Evolutionary conservation across 2,797 vertebrate species (phyloP).

Genomic region (Tolypeutes matacus): DNA sequence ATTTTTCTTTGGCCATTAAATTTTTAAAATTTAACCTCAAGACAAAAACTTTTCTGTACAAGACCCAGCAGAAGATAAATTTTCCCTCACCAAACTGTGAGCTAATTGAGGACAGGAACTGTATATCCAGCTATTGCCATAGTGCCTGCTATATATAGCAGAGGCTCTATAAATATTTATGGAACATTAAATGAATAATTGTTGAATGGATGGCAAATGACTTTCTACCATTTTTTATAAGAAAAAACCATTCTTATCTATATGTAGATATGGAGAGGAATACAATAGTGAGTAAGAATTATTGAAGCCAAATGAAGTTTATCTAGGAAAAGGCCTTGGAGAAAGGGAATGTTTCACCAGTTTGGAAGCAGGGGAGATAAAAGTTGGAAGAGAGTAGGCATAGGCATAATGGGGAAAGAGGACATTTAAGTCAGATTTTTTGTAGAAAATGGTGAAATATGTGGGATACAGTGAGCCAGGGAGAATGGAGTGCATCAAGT

Average conservation of each 20-base stretch:
- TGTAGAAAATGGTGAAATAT: not conserved
- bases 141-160: not conserved
- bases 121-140: not conserved
- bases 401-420: not conserved
- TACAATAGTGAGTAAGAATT: not conserved
- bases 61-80: not conserved
- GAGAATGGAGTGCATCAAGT: not conserved
- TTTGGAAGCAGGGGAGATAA: slow-evolving; percentile 7
- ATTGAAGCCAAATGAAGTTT: slow-evolving; percentile 11
- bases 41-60: not conserved
- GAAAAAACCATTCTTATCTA: not conserved
- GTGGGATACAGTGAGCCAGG: not conserved
- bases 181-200: slow-evolving; percentile 38
- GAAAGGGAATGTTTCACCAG: not conserved
- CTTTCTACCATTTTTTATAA: slow-evolving; percentile 21
- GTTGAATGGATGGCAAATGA: slow-evolving; percentile 54
- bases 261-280: not conserved
- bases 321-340: not conserved
- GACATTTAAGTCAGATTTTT: not conserved
- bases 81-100: not conserved
- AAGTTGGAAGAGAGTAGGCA: not conserved
- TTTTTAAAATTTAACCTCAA: slow-evolving; percentile 29
- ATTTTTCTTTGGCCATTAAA: not conserved
- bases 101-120: not conserved
- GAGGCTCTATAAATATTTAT: not conserved